Evolutionary conservation across 1,140 invertebrate species (phyloP).

Genomic region (Mya arenaria): DNA sequence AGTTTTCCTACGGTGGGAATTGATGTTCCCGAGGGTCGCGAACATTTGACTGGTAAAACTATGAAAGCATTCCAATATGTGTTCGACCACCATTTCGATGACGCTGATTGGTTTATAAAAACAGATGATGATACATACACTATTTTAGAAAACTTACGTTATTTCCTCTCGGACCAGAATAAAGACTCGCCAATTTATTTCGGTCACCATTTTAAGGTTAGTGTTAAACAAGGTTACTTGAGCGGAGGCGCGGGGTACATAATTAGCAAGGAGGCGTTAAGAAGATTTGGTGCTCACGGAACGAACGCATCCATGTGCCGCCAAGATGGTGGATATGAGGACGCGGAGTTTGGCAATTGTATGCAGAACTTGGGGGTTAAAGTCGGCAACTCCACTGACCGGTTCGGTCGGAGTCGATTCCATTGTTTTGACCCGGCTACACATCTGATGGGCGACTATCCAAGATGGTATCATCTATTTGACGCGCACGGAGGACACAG

Average conservation of each 20-base stretch:
- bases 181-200: constrained; percentile 75
- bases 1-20: constrained; percentile 75
- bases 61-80: constrained; percentile 88
- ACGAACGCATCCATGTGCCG: constrained; percentile 83
- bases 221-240: constrained; percentile 75
- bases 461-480: constrained; percentile 74
- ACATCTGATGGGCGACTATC: constrained; percentile 79
- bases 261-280: constrained; percentile 84
- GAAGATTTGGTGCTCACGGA: constrained; percentile 75
- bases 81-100: constrained; percentile 78
- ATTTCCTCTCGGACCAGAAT: constrained; percentile 67
- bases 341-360: constrained; percentile 97
- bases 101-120: constrained; percentile 79
- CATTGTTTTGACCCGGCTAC: constrained; percentile 89
- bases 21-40: constrained; percentile 70
- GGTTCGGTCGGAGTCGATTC: constrained; percentile 92
- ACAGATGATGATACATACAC: constrained; percentile 89
- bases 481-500: constrained; percentile 70
- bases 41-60: constrained; percentile 73
- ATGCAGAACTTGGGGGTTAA: constrained; percentile 92
- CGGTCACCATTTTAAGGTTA: constrained; percentile 79
- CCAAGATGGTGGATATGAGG: constrained; percentile 91
- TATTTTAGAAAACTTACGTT: constrained; percentile 81
- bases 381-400: constrained; percentile 93
- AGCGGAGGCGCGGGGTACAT: constrained; percentile 89